Base-by-base conservation (phyloP, 2,113 vertebrate genomes). In the Mustelus asterias region DNA sequence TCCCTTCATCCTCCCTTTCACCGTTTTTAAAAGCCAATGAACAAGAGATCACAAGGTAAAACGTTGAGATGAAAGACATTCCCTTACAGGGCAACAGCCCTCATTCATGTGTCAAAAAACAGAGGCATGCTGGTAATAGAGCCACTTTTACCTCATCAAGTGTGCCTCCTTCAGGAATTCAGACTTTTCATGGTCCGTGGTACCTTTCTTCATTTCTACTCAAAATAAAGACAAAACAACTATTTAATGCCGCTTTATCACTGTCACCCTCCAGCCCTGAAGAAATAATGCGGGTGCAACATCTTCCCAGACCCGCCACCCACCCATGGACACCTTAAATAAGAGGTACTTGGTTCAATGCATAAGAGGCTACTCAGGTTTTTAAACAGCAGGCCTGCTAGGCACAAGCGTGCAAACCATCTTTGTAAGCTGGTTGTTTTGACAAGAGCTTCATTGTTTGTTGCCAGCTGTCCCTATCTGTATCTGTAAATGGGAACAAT, bases 131-230 rank as follows among this genome's bases (percentile, higher is more conserved):
- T 96, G 88, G 85, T 37, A 60, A 24, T 92, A 95, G n/a, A 94
- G 67, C 0, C 58, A 13, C 72, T 41, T 95, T 67, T 97, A 98
- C 97, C 98, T 98, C 98, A 98, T 98, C 78, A 98, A 95, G 96
- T 98, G 97, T 67, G 98, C 98, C 96, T 98, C 98, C 96, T 98
- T 98, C 96, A 98, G 96, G 96, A 98, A 98, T 96, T 98, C 98
- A 0, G 96, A 96, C 97, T 98, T 98, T 96, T 98, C 98, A 0
- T 97, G 96, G 92, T 98, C 97, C 58, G 97, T 98, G 0, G 97
- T 97, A 41, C 97, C 97, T 92, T 97, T 98, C 96, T 97, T 98
- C 96, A 98, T 96, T 98, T 98, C 98, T 98, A 37, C 41, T 96
- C 92, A 96, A 96, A 22, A 96, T 41, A 96, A 97, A 96, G 89